phyloP scores from a whole-genome alignment of 2,888 invertebrate species.

The Trichacis sp. region DNA sequence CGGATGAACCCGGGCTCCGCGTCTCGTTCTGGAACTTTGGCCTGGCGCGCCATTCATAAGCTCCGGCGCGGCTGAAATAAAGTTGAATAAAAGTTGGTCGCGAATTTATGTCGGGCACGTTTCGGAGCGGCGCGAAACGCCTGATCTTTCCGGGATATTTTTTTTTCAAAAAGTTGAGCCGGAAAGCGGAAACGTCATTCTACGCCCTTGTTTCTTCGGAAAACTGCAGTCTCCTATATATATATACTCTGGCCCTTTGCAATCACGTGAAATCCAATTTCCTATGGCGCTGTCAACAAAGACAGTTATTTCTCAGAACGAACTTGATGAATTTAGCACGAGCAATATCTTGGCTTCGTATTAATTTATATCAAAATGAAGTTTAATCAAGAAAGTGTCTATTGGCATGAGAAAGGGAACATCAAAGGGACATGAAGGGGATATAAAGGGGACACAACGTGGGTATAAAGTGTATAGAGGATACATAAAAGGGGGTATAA shows the following conservation, averaged over 20 bases:
- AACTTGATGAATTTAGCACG: not conserved
- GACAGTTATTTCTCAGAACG: not conserved
- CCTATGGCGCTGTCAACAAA: not conserved
- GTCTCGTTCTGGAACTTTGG: not conserved
- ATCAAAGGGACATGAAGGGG: too few relatives aligned
- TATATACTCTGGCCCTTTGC: not conserved
- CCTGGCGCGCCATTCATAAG: conserved; percentile 27
- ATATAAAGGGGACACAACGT: too few relatives aligned
- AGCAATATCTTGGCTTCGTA: not conserved
- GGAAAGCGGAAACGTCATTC: not conserved
- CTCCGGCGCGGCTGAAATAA: conserved; percentile 27
- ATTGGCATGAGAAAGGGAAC: too few relatives aligned
- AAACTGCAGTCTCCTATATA: not conserved
- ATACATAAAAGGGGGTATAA: too few relatives aligned
- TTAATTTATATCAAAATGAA: not conserved
- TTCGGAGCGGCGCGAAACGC: conserved; percentile 18
- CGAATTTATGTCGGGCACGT: conserved; percentile 40
- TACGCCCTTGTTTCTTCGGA: not conserved
- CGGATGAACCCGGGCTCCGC: not conserved
- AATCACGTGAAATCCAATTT: not conserved
- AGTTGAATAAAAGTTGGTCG: conserved; percentile 37
- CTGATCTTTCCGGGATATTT: conserved; percentile 18
- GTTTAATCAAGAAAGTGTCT: not conserved
- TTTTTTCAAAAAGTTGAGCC: not conserved
- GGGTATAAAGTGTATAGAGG: too few relatives aligned